Conservation (phyloP, 2,113 vertebrate genomes). For the Xiphophorus maculatus region DNA sequence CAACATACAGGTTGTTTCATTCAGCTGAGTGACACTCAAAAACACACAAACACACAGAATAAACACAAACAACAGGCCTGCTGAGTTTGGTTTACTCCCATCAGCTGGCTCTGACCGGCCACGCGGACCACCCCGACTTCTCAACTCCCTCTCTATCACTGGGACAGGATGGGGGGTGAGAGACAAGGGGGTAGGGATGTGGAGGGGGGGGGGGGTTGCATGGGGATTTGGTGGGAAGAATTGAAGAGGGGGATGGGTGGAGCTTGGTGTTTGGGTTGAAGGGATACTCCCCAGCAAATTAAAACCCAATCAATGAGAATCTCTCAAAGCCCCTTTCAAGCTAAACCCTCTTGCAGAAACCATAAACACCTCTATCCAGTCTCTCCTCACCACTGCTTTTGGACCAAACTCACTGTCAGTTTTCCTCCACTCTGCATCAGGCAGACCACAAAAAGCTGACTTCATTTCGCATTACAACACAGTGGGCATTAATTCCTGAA, state of each 20-base stretch:
- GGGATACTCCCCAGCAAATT: conserved; percentile 59
- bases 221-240: conserved; percentile 6
- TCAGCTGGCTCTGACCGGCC: conserved; percentile 69
- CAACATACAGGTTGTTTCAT: conserved; percentile 48
- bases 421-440: conserved; percentile 19
- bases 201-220: not conserved
- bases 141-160: conserved; percentile 45
- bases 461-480: conserved; percentile 26
- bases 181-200: not conserved
- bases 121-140: conserved; percentile 69
- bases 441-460: conserved; percentile 10
- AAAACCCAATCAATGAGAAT: conserved; percentile 73
- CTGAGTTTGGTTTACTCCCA: conserved; percentile 75
- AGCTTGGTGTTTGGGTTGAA: conserved; percentile 26
- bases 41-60: conserved; percentile 54
- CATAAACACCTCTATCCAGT: not conserved
- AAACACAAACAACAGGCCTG: conserved; percentile 80
- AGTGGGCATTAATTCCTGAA: conserved; percentile 34
- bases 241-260: conserved; percentile 38
- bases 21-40: conserved; percentile 39
- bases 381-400: conserved; percentile 11
- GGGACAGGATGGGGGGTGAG: conserved; percentile 34
- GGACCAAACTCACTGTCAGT: conserved; percentile 32
- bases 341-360: conserved; percentile 39
- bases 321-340: conserved; percentile 56